Conservation (phyloP, 2,797 vertebrate genomes). For the Picus viridis region DNA sequence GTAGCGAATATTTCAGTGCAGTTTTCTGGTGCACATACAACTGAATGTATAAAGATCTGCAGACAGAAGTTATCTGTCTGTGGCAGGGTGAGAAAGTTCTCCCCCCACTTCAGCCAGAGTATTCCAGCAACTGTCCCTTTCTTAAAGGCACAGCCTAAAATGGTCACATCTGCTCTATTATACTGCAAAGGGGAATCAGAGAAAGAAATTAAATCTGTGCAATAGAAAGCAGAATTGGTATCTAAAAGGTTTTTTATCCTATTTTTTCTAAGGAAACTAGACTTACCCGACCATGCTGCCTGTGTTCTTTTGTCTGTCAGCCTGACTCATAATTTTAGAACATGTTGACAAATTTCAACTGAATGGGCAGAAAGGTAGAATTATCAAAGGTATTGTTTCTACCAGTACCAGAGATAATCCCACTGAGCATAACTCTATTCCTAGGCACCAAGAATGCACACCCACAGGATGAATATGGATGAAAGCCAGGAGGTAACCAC, state of each 20-base stretch:
- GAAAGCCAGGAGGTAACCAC: not conserved
- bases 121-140: too few relatives aligned
- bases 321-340: not conserved
- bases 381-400: not conserved
- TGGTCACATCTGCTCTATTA: not conserved
- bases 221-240: not conserved
- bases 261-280: not conserved
- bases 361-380: not conserved
- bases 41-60: not conserved
- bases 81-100: too few relatives aligned
- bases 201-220: not conserved
- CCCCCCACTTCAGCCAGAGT: too few relatives aligned
- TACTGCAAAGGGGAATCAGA: not conserved
- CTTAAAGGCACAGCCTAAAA: too few relatives aligned
- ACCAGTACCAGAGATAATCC: not conserved
- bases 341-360: not conserved
- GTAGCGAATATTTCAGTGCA: not conserved
- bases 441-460: not conserved
- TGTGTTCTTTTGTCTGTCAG: not conserved
- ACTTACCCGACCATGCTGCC: not conserved
- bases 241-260: not conserved
- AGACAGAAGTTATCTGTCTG: not conserved
- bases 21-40: not conserved
- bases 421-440: not conserved
- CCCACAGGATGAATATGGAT: fast-evolving